Percentiles rank a stretch among this genome's conserved stretches.
These are phyloP conservation scores for Akabosia matsudoensis DNA, from an alignment of 1,140 invertebrate genomes.

Conservation along the genomic window DNA sequence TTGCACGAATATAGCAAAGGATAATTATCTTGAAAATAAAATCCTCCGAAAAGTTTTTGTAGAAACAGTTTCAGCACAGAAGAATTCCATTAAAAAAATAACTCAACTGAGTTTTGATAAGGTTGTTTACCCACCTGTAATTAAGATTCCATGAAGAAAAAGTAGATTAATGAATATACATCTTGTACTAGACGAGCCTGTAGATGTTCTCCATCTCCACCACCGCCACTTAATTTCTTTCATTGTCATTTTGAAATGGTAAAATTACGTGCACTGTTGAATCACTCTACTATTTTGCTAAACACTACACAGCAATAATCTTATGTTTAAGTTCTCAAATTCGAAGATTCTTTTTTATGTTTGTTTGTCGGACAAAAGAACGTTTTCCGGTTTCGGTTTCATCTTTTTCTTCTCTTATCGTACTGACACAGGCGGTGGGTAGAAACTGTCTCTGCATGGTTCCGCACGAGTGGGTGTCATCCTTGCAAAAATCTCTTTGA, in stretches of 20 bases:
- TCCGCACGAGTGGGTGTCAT: slow-evolving; percentile 3
- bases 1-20: too few species aligned
- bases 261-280: background rate
- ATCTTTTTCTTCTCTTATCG: background rate
- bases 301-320: too few species aligned
- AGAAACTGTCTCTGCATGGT: background rate
- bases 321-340: too few species aligned
- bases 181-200: background rate
- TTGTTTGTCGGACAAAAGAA: background rate
- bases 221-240: background rate
- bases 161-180: background rate
- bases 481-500: background rate
- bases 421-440: background rate
- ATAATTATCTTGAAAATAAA: too few species aligned
- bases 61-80: too few species aligned
- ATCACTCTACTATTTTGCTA: too few species aligned
- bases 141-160: slow-evolving; percentile 4
- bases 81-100: too few species aligned
- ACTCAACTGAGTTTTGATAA: too few species aligned
- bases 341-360: too few species aligned
- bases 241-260: background rate
- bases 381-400: slow-evolving; percentile 6
- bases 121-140: slow-evolving; percentile 3
- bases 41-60: too few species aligned
- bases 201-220: background rate